Base-by-base conservation (phyloP, 2,888 invertebrate genomes). In the Temnothorax rugatulus region DNA sequence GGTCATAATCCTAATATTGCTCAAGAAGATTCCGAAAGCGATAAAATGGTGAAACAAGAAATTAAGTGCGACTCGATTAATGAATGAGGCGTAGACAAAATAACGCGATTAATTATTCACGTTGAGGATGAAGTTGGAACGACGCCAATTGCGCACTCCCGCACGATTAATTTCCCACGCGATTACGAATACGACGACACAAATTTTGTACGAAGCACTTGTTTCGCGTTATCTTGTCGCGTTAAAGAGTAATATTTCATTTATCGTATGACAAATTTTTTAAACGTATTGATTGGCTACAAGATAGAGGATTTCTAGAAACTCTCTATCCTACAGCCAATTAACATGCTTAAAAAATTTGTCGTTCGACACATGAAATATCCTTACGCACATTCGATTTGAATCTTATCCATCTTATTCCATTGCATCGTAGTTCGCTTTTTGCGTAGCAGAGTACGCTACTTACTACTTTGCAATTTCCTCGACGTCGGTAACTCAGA, bases 101-200 rank as follows among this genome's bases (percentile, higher is more conserved):
- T 44, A 21, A 54, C 15, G 8, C n/a, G 38, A 44, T 74, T 59
- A 41, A 59, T 73, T 74, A 44, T 4, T 29, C 25, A 29, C 74
- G 18, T 41, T 4, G 2, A 13, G 4, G 9, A 29, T 13, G 8
- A 61, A 9, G 29, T 74, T 25, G 18, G 7, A 25, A 41, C n/a
- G 25, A 13, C 4, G 13, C n/a, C 29, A 25, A 73, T 41, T 13
- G 15, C 4, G 4, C 25, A 44, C 25, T 13, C 7, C 18, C 18
- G 25, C 11, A 25, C 9, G 18, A 61, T 74, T 61, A 74, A 74
- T 74, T 61, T 61, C 8, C 4, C 4, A 15, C 4, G 5, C 18
- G 25, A 73, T 73, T 29, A 11, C 29, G 13, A 59, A 73, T 38
- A 38, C 34, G 13, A 54, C 13, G 15, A 21, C 18, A 15, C n/a